Percentiles rank a stretch among this genome's conserved stretches.
phyloP scores from a whole-genome alignment of 1,140 invertebrate genomes.

The Reticulitermes speratus region DNA sequence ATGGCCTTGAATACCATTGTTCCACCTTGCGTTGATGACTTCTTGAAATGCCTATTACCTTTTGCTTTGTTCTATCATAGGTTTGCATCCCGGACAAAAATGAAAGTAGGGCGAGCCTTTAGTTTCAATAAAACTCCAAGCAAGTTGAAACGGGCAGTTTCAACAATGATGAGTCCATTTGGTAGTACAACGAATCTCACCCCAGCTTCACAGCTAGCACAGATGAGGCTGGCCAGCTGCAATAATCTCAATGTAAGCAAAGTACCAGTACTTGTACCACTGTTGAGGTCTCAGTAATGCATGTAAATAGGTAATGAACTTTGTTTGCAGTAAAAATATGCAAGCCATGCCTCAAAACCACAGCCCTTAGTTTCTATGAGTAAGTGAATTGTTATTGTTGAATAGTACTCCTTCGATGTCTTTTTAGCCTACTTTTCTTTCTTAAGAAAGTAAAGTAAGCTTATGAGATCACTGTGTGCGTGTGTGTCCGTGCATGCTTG shows the following conservation, averaged over 20 bases:
- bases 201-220: conserved; percentile 70
- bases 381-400: neutral
- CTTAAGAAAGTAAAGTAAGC: too few species aligned
- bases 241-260: conserved; percentile 79
- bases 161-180: conserved; percentile 91
- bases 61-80: neutral
- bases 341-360: conserved; percentile 10
- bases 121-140: conserved; percentile 94
- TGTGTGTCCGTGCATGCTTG: too few species aligned
- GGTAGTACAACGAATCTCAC: conserved; percentile 75
- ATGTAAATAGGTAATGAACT: conserved; percentile 29
- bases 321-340: conserved; percentile 25
- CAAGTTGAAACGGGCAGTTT: conserved; percentile 89
- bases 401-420: neutral
- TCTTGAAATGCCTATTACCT: too few species aligned
- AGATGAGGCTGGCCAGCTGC: conserved; percentile 80
- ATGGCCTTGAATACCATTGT: too few species aligned
- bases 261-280: conserved; percentile 29
- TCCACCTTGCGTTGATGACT: too few species aligned
- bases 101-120: conserved; percentile 89
- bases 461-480: too few species aligned
- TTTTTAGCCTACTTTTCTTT: neutral
- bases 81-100: conserved; percentile 58
- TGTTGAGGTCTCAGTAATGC: neutral
- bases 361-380: conserved; percentile 27